Evolutionary conservation across 2,797 vertebrate species (phyloP).

Genomic region (Podarcis siculus): DNA sequence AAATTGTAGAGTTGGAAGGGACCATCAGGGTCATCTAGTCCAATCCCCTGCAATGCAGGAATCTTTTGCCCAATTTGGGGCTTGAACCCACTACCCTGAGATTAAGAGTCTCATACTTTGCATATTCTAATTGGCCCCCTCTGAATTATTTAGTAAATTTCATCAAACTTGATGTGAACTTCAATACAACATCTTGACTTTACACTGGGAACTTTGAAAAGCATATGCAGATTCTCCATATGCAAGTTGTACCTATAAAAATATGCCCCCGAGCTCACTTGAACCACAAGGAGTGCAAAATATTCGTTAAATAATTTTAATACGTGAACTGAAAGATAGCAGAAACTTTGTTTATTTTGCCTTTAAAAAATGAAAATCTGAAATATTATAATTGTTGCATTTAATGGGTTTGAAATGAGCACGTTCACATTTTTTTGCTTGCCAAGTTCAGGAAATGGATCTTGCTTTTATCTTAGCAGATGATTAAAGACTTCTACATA

Average conservation of each 20-base stretch:
- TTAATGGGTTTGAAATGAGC: not conserved
- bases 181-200: not conserved
- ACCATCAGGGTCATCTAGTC: no score
- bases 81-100: no score
- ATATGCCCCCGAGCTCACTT: no score
- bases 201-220: not conserved
- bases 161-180: not conserved
- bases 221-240: not conserved
- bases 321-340: not conserved
- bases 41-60: no score
- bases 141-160: not conserved
- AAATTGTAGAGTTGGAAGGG: no score
- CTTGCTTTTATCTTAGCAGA: slow-evolving; percentile 3
- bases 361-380: not conserved
- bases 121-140: not conserved
- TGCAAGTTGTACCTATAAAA: no score
- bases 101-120: no score
- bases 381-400: not conserved
- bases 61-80: no score
- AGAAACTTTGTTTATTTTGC: not conserved
- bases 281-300: not conserved
- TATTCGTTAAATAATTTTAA: not conserved
- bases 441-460: not conserved
- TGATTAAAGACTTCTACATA: slow-evolving; percentile 17
- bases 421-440: not conserved